Conservation (phyloP, 2,797 vertebrate genomes). For the Remorina albescens region DNA sequence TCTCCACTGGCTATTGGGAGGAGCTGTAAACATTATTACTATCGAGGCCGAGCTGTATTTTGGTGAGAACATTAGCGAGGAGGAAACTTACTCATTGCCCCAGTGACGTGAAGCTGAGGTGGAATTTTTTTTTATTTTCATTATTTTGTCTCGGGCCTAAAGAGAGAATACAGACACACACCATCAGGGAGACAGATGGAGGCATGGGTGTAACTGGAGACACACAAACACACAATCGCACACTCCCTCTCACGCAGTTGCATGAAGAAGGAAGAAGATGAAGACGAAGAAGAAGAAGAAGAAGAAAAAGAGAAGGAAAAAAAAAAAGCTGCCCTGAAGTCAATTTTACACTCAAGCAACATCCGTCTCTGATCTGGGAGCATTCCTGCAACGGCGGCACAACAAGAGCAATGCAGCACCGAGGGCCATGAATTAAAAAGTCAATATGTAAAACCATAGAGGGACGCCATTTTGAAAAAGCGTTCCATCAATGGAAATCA, state of each 20-base stretch:
- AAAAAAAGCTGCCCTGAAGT: conserved; percentile 74
- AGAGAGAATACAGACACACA: conserved; percentile 35
- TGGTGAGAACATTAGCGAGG: conserved; percentile 69
- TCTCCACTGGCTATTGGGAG: conserved; percentile 66
- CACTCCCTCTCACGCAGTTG: neutral
- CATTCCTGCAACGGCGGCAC: conserved; percentile 59
- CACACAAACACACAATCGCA: conserved; percentile 33
- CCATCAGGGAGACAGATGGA: conserved; percentile 36
- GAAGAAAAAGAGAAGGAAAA: conserved; percentile 46
- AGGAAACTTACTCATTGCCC: conserved; percentile 59
- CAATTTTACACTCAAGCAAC: conserved; percentile 74
- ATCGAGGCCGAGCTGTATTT: conserved; percentile 66
- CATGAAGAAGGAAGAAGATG: conserved; percentile 26
- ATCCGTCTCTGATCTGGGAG: conserved; percentile 76
- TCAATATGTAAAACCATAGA: conserved; percentile 83
- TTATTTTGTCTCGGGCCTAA: conserved; percentile 37
- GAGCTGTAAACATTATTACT: conserved; percentile 74
- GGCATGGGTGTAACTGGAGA: conserved; percentile 50
- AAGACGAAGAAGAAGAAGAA: neutral
- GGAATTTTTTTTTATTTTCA: conserved; percentile 10
- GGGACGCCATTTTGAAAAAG: conserved; percentile 84
- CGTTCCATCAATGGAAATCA: conserved; percentile 86
- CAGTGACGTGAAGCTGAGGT: conserved; percentile 44
- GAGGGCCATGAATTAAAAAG: conserved; percentile 80
- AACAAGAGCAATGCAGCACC: conserved; percentile 80